Percentiles rank a stretch among this genome's conserved stretches.
phyloP scores from a whole-genome alignment of 2,888 invertebrate species.

The Ochropleura leucogaster region DNA sequence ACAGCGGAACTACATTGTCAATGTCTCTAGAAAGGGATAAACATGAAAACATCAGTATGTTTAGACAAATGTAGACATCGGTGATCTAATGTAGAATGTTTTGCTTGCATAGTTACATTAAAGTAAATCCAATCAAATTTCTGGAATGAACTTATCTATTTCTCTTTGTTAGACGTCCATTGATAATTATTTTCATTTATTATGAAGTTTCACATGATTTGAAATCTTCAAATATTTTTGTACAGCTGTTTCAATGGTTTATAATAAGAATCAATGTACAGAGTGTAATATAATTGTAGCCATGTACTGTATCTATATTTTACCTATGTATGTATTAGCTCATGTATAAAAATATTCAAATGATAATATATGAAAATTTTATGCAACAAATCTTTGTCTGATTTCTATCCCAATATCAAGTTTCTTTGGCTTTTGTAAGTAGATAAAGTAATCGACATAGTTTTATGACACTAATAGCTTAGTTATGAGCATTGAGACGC shows the following conservation, averaged over 20 bases:
- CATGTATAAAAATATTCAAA: constrained; percentile 53
- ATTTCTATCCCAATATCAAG: constrained; percentile 19
- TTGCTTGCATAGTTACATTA: neutral
- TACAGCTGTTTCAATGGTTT: constrained; percentile 35
- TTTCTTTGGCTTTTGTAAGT: neutral
- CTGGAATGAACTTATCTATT: neutral
- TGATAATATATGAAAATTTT: constrained; percentile 58
- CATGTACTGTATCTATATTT: constrained; percentile 57
- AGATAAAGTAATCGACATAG: neutral
- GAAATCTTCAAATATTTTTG: constrained; percentile 19
- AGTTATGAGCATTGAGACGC: neutral
- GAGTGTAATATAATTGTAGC: constrained; percentile 59
- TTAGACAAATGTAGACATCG: neutral
- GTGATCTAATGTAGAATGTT: constrained; percentile 1
- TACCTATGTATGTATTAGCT: constrained; percentile 52
- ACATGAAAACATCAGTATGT: neutral
- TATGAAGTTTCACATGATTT: neutral
- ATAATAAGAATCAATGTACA: constrained; percentile 64
- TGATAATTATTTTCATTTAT: constrained; percentile 4
- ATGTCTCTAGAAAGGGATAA: neutral
- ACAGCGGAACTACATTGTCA: neutral
- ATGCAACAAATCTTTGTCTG: constrained; percentile 48
- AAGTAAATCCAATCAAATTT: constrained; percentile 4
- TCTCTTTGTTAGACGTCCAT: neutral
- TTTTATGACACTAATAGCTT: neutral